A percentile compares a stretch with the other conserved stretches of the same genome.
Evolutionary conservation across 2,113 vertebrate species (phyloP).

Genomic region (Otocyon megalotis): DNA sequence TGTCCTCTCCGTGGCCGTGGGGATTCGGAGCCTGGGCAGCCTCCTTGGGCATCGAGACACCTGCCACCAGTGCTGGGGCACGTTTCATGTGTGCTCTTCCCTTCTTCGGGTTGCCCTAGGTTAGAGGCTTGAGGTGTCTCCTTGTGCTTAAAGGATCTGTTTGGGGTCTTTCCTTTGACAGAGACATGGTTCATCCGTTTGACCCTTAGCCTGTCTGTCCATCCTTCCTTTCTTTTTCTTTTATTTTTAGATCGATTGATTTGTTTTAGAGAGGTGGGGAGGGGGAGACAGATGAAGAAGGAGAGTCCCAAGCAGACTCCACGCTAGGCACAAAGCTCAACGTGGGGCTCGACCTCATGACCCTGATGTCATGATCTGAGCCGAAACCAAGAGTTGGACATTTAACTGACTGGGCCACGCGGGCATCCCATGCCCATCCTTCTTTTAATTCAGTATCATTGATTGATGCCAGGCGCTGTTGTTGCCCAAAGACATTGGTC

Average conservation of each 20-base stretch:
- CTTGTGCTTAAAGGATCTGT: too few relatives aligned
- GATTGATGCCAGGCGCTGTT: not conserved
- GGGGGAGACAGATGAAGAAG: not conserved
- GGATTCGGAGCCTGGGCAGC: not conserved
- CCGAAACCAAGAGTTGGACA: not conserved
- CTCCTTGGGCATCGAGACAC: not conserved
- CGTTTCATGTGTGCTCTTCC: accelerated
- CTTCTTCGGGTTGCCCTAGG: not conserved
- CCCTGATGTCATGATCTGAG: not conserved
- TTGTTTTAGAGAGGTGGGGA: not conserved
- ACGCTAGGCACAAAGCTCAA: not conserved
- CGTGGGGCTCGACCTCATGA: not conserved
- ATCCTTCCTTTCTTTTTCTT: not conserved
- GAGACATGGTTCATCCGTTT: not conserved
- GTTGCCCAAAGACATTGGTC: not conserved
- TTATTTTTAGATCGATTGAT: not conserved
- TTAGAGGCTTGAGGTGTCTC: not conserved
- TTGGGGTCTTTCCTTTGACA: not conserved
- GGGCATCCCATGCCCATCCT: not conserved
- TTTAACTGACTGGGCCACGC: not conserved
- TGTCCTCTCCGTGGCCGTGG: accelerated
- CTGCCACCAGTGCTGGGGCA: accelerated
- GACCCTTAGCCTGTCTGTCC: not conserved
- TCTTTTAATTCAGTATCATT: not conserved
- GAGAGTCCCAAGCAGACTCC: not conserved